Conservation (phyloP, 2,888 invertebrate species). For the Odontothrips loti region DNA sequence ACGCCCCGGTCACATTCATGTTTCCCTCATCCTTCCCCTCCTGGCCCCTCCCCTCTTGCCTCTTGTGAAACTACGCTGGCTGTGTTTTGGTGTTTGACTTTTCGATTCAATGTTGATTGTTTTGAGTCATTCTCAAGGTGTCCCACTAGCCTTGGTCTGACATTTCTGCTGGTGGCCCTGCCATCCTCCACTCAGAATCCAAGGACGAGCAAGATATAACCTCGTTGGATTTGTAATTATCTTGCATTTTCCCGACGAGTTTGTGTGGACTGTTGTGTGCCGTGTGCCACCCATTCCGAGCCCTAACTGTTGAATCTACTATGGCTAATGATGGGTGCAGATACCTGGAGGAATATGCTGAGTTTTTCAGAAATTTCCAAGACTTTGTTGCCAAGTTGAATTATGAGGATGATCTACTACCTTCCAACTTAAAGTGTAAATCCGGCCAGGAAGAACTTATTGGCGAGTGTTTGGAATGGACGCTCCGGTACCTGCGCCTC, state of each 20-base stretch:
- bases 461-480: background rate
- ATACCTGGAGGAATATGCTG: background rate
- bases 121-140: background rate
- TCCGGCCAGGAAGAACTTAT: background rate
- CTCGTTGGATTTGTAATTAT: background rate
- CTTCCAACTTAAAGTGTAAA: background rate
- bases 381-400: background rate
- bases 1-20: background rate
- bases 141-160: background rate
- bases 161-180: background rate
- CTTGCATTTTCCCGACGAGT: background rate
- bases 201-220: background rate
- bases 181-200: background rate
- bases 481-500: background rate
- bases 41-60: background rate
- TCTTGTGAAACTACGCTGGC: conserved; percentile 12
- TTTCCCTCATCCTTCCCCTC: background rate
- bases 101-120: conserved; percentile 17
- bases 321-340: background rate
- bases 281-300: background rate
- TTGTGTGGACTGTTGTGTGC: background rate
- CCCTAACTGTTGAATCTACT: background rate
- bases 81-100: conserved; percentile 6
- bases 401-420: background rate
- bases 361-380: background rate